Base-by-base conservation (phyloP, 1,140 invertebrate species). In the Periplaneta americana region DNA sequence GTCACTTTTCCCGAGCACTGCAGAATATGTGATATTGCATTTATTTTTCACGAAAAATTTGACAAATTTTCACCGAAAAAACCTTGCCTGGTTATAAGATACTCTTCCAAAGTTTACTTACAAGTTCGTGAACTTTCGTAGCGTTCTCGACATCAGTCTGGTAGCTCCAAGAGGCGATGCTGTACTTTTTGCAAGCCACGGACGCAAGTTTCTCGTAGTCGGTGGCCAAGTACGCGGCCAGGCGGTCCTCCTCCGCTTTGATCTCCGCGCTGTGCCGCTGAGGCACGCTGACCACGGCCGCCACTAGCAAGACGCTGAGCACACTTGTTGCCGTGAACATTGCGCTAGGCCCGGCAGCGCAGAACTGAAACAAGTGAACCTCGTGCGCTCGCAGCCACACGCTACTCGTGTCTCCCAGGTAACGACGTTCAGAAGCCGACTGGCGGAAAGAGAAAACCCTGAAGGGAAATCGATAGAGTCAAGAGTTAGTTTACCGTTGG, bases 151-250 rank as follows among this genome's bases (percentile, higher is more conserved):
- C 80, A 66, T 86, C 83, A 2, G 85, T 85, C 66, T 82, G 84
- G 77, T 81, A 85, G 78, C 85, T 81, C 83, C 84, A 86, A 80
- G 83, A 82, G 1, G 85, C 85, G 22, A 32, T 4, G 9, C 31
- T 39, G 22, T 66, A 78, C 4, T 75, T 48, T 18, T 6, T 48
- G 39, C 48, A 66, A 22, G 48, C n/a, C 28, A 6, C 48, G 4
- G 48, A 66, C 8, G n/a, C 48, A 5, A 66, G 22, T n/a, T 8
- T 66, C 48, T 66, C 48, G 48, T 66, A 66, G 0, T 66, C 22
- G 8, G 48, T 28, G 6, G 48, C 22, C 1, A 66, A 28, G 28
- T 66, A 66, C 48, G 22, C 22, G 1, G 48, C 6, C 28, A 66
- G 4, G 22, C 28, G 22, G 28, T 66, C 48, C 28, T 66, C 48